These are phyloP conservation scores for Drosophila neutralis DNA, from an alignment of 2,888 invertebrate species.

Conservation along the genomic window DNA sequence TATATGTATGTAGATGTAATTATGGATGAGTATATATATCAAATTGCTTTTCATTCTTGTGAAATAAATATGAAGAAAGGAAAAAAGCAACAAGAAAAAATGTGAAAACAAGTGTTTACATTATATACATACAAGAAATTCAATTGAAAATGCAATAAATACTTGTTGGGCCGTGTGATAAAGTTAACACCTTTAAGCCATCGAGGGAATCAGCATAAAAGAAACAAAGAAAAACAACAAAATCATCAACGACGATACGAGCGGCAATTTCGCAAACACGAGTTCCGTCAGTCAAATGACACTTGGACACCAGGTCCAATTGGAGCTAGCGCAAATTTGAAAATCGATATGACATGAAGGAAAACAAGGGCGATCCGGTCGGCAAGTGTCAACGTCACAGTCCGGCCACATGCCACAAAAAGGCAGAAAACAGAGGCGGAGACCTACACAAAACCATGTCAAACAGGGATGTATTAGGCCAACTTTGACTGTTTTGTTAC, in stretches of 20 bases:
- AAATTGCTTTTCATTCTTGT: constrained; percentile 63
- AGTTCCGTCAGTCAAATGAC: constrained; percentile 72
- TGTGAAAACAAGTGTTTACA: constrained; percentile 69
- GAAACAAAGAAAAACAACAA: constrained; percentile 22
- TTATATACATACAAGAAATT: constrained; percentile 41
- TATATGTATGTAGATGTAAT: constrained; percentile 4
- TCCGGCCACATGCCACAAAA: constrained; percentile 54
- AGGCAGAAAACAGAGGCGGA: constrained; percentile 18
- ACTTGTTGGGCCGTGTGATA: constrained; percentile 56
- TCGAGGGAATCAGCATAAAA: constrained; percentile 55
- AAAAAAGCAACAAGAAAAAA: constrained; percentile 14
- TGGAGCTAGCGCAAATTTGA: constrained; percentile 60
- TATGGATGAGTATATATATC: constrained; percentile 49
- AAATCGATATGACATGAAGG: constrained; percentile 79
- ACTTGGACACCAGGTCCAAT: constrained; percentile 72
- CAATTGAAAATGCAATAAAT: constrained; percentile 38
- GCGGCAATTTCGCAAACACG: constrained; percentile 66
- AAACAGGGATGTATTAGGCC: constrained; percentile 57
- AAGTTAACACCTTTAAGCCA: constrained; percentile 80
- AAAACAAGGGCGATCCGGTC: constrained; percentile 56
- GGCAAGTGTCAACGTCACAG: constrained; percentile 51
- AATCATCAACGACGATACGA: constrained; percentile 10
- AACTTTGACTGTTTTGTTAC: constrained; percentile 49
- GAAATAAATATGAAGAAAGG: constrained; percentile 33
- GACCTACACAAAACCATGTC: constrained; percentile 18